Base-by-base conservation (phyloP, 2,888 invertebrate species). In the Nomada ruficornis region DNA sequence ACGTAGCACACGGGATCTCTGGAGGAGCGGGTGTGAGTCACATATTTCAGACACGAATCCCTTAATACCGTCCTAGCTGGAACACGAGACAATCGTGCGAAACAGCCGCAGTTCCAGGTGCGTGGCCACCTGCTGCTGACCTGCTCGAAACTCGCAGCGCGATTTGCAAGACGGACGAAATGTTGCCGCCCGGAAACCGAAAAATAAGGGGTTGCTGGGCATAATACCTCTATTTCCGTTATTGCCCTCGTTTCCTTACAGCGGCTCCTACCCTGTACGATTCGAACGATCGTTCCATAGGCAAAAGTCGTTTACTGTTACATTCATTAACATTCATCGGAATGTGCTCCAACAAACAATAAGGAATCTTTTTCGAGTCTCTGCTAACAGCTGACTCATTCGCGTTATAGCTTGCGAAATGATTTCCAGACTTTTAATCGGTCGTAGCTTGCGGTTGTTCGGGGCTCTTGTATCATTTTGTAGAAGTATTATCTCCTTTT, bases 61-160 rank as follows among this genome's bases (percentile, higher is more conserved):
- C 64, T 55, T 65, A 82, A 76, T 74, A 54, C 70, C 65, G 62
- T 75, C 54, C 50, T 44, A 65, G 67, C 13, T 68, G 76, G 73
- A 77, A 77, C 80, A 81, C 78, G 72, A 80, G 83, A 85, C 82
- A 83, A 87, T 84, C 86, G 76, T 72, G 83, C 77, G 77, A 83
- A 80, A 73, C 69, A 72, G 65, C 67, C 60, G 54, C 29, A 63
- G 78, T 73, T 86, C 90, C 92, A 91, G 91, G 91, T 92, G 92
- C 89, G 88, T 85, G 89, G 88, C 90, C 92, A 92, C 92, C 91
- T 92, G 92, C 92, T 90, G 90, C 86, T 86, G 80, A 70, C 71
- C n/a, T n/a, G n/a, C n/a, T 85, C 83, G 82, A 90, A 89, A 90
- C 89, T 89, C 86, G 85, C 88, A 84, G 77, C 77, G 77, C 87